phyloP scores from a whole-genome alignment of 1,140 invertebrate genomes.

The Laupala kohalensis region DNA sequence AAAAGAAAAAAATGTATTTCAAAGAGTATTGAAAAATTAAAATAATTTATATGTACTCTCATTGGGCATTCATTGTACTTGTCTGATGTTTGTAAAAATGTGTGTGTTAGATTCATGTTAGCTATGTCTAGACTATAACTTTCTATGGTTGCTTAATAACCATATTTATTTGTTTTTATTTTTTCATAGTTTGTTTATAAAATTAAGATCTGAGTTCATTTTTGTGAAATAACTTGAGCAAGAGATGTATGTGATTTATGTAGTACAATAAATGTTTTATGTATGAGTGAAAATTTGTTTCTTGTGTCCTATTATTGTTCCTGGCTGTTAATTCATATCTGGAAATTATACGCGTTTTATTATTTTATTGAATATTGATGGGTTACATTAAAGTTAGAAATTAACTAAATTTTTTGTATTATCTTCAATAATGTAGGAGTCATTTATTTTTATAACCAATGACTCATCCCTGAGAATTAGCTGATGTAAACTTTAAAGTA shows the following conservation, averaged over 20 bases:
- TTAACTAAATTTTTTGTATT: too few relatives aligned
- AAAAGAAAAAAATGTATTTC: background rate
- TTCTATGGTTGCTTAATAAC: background rate
- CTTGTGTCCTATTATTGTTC: too few relatives aligned
- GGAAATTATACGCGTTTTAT: too few relatives aligned
- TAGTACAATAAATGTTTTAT: background rate
- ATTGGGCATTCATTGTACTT: background rate
- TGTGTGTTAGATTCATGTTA: background rate
- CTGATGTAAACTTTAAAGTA: too few relatives aligned
- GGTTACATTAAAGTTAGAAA: too few relatives aligned
- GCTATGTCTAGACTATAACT: background rate
- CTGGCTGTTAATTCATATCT: too few relatives aligned
- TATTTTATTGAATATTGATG: too few relatives aligned
- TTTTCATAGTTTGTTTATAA: background rate
- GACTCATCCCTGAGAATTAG: too few relatives aligned
- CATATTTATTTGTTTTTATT: background rate
- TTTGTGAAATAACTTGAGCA: background rate
- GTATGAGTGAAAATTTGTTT: background rate
- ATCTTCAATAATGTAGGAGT: too few relatives aligned
- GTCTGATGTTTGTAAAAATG: background rate
- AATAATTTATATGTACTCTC: background rate
- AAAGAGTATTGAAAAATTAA: background rate
- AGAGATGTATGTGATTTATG: too few relatives aligned
- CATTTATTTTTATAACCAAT: too few relatives aligned
- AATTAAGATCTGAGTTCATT: background rate